Conservation (phyloP, 2,113 vertebrate species). For the Proteles cristata region DNA sequence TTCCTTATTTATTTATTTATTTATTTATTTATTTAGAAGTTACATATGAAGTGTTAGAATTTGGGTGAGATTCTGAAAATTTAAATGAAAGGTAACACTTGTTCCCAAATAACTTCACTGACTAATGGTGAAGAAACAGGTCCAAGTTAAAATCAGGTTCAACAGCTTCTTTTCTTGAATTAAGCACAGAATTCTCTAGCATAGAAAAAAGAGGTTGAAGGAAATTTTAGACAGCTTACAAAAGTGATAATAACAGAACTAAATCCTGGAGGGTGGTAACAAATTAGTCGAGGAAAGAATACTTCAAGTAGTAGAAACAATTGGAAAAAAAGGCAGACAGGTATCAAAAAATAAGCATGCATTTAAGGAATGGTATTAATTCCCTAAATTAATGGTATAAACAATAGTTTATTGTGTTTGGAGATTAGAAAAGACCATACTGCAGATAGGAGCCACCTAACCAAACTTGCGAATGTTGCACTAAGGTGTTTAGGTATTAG, state of each 20-base stretch:
- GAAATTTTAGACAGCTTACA: background rate
- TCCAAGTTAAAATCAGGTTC: background rate
- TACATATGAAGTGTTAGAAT: background rate
- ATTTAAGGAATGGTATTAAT: background rate
- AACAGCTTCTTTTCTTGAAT: background rate
- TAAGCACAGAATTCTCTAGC: background rate
- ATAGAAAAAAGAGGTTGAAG: background rate
- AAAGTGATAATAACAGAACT: background rate
- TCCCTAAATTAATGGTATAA: too few relatives aligned
- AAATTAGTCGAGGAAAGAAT: background rate
- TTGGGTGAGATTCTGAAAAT: background rate
- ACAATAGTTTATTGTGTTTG: background rate
- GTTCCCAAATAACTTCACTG: background rate
- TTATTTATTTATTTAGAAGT: conserved; percentile 11
- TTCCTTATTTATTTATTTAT: background rate
- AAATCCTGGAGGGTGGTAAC: background rate
- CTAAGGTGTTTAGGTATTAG: background rate
- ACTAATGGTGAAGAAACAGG: background rate
- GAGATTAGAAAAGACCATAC: background rate
- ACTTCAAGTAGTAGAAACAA: background rate
- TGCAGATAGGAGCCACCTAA: background rate
- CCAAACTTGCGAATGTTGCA: background rate
- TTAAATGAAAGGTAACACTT: background rate
- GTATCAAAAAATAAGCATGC: background rate
- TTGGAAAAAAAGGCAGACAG: background rate